Percentiles rank a stretch among this genome's conserved stretches.
Conservation (phyloP, 2,797 vertebrate species). For the Synanceia verrucosa region DNA sequence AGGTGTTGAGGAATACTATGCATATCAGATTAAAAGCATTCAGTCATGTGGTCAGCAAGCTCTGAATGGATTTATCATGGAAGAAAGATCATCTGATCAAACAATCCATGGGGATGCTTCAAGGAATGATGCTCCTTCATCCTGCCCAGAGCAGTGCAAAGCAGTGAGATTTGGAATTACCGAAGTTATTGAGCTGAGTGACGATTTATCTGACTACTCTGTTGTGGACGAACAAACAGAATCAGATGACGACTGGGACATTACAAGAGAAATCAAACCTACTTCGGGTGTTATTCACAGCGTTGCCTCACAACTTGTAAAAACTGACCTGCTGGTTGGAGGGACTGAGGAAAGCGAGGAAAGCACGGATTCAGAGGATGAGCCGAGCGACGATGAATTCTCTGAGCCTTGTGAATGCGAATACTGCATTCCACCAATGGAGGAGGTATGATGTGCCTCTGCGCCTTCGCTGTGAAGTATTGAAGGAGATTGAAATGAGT, state of each 20-base stretch:
- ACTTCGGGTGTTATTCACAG: constrained; percentile 71
- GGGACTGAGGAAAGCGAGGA: constrained; percentile 43
- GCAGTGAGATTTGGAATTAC: constrained; percentile 20
- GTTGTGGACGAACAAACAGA: constrained; percentile 18
- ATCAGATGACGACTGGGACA: constrained; percentile 23
- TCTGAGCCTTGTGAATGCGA: constrained; percentile 79
- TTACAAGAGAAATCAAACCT: constrained; percentile 5
- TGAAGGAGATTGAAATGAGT: background rate
- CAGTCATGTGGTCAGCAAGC: constrained; percentile 43
- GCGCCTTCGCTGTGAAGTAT: background rate
- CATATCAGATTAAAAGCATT: constrained; percentile 56
- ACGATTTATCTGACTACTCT: background rate
- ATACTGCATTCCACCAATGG: constrained; percentile 75
- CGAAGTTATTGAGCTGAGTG: constrained; percentile 32
- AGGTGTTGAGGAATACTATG: constrained; percentile 72
- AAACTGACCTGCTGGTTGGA: constrained; percentile 9
- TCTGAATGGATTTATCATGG: constrained; percentile 33
- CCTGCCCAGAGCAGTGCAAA: constrained; percentile 12
- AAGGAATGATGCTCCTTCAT: background rate
- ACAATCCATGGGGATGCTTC: background rate
- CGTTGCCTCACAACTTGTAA: constrained; percentile 28
- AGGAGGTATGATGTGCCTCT: constrained; percentile 72
- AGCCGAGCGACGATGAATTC: constrained; percentile 70
- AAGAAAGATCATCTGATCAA: background rate
- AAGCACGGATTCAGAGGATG: constrained; percentile 73